These are phyloP conservation scores for Parnassius smintheus DNA, from an alignment of 2,888 invertebrate genomes.

Conservation along the genomic window DNA sequence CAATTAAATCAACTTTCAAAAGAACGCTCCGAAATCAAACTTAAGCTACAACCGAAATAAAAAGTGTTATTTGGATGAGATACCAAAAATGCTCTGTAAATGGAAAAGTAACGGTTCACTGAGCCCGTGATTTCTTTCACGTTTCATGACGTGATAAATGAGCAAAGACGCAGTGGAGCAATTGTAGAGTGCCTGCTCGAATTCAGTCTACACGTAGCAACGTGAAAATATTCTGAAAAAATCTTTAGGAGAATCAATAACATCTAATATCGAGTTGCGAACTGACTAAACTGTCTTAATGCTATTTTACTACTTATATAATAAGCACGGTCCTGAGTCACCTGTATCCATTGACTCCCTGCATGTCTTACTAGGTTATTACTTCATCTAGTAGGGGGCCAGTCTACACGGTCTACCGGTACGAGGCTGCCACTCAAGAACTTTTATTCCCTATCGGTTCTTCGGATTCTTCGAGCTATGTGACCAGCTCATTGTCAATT, in stretches of 20 bases:
- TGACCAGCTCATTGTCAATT: too few relatives aligned
- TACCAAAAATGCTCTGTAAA: constrained; percentile 66
- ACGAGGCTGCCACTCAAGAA: too few relatives aligned
- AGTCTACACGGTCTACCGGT: too few relatives aligned
- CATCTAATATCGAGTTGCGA: too few relatives aligned
- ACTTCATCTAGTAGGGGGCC: too few relatives aligned
- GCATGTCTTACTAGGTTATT: too few relatives aligned
- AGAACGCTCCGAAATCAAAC: constrained; percentile 3
- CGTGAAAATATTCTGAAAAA: constrained; percentile 8
- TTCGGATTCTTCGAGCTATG: too few relatives aligned
- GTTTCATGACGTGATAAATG: constrained; percentile 72
- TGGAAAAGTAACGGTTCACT: constrained; percentile 74
- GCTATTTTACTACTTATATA: too few relatives aligned
- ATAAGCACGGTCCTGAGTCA: too few relatives aligned
- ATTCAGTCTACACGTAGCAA: constrained; percentile 10
- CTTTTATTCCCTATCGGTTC: too few relatives aligned
- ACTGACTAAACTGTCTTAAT: too few relatives aligned
- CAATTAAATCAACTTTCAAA: neutral
- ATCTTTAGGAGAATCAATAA: neutral
- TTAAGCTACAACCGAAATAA: constrained; percentile 31
- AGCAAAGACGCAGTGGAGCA: constrained; percentile 39
- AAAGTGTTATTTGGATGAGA: constrained; percentile 62
- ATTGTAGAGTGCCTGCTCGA: constrained; percentile 17
- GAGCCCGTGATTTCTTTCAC: constrained; percentile 60
- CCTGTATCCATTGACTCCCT: too few relatives aligned